Conservation (phyloP, 2,797 vertebrate species). For the Anguilla anguilla region DNA sequence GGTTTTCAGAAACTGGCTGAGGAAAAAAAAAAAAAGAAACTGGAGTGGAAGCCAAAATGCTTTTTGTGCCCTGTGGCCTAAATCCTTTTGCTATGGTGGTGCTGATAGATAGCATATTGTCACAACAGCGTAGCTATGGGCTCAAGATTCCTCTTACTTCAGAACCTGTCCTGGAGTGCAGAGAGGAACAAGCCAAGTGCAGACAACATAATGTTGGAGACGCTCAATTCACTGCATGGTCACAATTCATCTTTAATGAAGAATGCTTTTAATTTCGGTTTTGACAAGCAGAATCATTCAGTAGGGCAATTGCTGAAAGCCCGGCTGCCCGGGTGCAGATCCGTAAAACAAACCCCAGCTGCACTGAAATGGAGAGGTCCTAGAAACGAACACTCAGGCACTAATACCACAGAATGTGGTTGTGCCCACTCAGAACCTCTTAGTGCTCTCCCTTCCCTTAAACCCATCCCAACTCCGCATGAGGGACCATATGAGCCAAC, state of each 20-base stretch:
- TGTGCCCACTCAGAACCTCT: constrained; percentile 19
- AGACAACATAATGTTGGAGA: constrained; percentile 7
- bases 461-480: background rate
- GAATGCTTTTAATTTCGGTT: constrained; percentile 26
- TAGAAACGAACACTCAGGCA: background rate
- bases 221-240: background rate
- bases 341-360: background rate
- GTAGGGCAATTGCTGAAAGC: background rate
- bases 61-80: constrained; percentile 9
- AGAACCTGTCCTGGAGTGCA: constrained; percentile 6
- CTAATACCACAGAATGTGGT: background rate
- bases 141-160: constrained; percentile 2
- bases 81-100: constrained; percentile 3
- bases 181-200: constrained; percentile 9
- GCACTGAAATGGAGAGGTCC: background rate
- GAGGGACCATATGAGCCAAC: constrained; percentile 23
- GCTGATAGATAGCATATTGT: background rate
- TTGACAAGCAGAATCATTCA: constrained; percentile 29
- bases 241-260: constrained; percentile 10
- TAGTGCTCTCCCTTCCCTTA: constrained; percentile 4
- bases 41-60: background rate
- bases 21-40: background rate
- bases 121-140: background rate
- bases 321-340: background rate
- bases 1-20: background rate